A percentile compares a stretch with the other conserved stretches of the same genome.
Conservation (phyloP, 2,888 invertebrate species). For the Chydorus sphaericus region DNA sequence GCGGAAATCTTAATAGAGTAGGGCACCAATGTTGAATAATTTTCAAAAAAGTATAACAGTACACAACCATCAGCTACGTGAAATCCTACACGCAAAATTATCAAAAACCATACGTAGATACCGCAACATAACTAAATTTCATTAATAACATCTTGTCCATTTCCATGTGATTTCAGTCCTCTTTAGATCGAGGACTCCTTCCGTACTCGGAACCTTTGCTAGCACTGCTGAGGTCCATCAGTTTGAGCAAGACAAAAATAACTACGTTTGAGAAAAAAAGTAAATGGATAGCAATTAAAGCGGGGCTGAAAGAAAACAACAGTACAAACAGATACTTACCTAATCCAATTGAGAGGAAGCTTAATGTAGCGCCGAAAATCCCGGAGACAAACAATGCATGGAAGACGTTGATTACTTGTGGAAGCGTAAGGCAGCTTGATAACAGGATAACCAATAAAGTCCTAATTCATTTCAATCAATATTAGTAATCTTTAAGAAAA, state of each 20-base stretch:
- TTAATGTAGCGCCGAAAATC: neutral
- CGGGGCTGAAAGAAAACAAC: too few relatives aligned
- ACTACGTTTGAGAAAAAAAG: constrained; percentile 42
- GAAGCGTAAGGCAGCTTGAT: neutral
- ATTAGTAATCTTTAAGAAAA: too few relatives aligned
- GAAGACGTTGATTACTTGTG: neutral
- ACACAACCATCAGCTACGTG: too few relatives aligned
- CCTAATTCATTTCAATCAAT: too few relatives aligned
- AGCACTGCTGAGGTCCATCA: constrained; percentile 70
- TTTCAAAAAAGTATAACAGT: too few relatives aligned
- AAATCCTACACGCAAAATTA: too few relatives aligned
- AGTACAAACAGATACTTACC: too few relatives aligned
- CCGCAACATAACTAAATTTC: too few relatives aligned
- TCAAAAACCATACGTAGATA: too few relatives aligned
- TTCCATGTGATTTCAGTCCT: neutral
- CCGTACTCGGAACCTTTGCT: constrained; percentile 73
- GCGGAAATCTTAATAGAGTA: too few relatives aligned
- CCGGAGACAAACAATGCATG: neutral
- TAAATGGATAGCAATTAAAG: constrained; percentile 23
- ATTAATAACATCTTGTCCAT: too few relatives aligned
- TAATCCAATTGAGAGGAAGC: neutral
- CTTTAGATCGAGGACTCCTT: neutral
- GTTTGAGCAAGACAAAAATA: constrained; percentile 56
- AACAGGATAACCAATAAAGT: neutral
- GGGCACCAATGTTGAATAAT: too few relatives aligned